Base-by-base conservation (phyloP, 2,797 vertebrate species). In the Schizothorax lantsangensis region DNA sequence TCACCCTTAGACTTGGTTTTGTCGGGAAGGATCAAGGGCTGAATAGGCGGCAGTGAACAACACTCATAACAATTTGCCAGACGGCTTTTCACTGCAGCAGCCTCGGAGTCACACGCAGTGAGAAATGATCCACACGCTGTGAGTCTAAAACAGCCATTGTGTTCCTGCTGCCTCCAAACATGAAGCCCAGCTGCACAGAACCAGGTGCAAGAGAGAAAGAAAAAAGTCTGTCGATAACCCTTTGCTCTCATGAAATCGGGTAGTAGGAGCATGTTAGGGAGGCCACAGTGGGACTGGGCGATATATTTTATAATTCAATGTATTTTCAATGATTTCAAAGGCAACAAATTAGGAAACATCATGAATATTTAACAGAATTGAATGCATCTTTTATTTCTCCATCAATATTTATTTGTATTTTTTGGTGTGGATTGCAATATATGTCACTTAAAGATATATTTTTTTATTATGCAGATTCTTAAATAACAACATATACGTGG, bases 161-260 rank as follows among this genome's bases (percentile, higher is more conserved):
- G 72, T 66, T 52, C 49, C 75, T 21, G 72, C 82, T 79, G 79
- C 45, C 36, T 52, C 23, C 49, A 84, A 83, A 86, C 80, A 79
- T 83, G 64, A 80, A 83, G 64, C 17, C 78, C 89, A 89, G 88
- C 86, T 88, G 87, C 72, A 62, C 10, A 83, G 49, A 79, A 66
- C 54, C 77, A 73, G 80, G 85, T 68, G 81, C 59, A 64, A 79
- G 38, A 83, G 59, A 75, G 40, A 59, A 47, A n/a, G 26, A 33
- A 62, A 74, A 75, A 40, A 82, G 45, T 33, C 17, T 12, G 23
- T 30, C 19, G 26, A 74, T n/a, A 71, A 84, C 75, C 54, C 64
- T 30, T 40, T 84, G 82, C 75, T 81, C 62, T 74, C n/a, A 52
- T 64, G 54, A 89, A 88, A 86, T 43, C 7, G 49, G 21, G 64